Evolutionary conservation across 2,888 invertebrate species (phyloP).

Genomic region (Portevinia maculata): DNA sequence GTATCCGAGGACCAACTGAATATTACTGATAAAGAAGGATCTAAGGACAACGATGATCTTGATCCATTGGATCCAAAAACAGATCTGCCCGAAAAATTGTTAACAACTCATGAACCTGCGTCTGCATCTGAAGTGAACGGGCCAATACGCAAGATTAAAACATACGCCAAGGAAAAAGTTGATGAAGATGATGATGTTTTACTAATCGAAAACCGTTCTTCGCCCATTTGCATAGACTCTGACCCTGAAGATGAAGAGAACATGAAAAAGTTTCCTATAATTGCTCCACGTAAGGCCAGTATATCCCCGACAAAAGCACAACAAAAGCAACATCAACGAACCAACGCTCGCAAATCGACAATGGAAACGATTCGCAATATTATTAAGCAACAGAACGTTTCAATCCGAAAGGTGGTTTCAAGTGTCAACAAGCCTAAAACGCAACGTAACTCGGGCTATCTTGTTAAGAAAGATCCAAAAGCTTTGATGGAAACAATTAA

Average conservation of each 20-base stretch:
- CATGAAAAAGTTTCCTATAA: slow-evolving; percentile 24
- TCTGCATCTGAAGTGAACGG: slow-evolving; percentile 18
- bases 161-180: slow-evolving; percentile 5
- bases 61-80: slow-evolving; percentile 45
- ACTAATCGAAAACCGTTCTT: slow-evolving; percentile 76
- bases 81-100: slow-evolving; percentile 5
- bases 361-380: slow-evolving; percentile 42
- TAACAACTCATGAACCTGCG: background rate
- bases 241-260: slow-evolving; percentile 75
- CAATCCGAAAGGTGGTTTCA: slow-evolving; percentile 22
- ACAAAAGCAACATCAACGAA: slow-evolving; percentile 28
- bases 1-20: slow-evolving; percentile 7
- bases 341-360: slow-evolving; percentile 47
- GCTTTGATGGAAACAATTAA: slow-evolving; percentile 63
- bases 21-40: slow-evolving; percentile 31
- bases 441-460: slow-evolving; percentile 12
- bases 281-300: background rate
- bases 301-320: slow-evolving; percentile 8
- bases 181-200: slow-evolving; percentile 75
- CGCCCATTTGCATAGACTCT: slow-evolving; percentile 77
- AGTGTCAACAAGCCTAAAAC: slow-evolving; percentile 15
- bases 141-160: background rate
- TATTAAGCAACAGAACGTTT: slow-evolving; percentile 52
- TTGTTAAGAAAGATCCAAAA: slow-evolving; percentile 57
- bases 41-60: slow-evolving; percentile 25